Evolutionary conservation across 2,797 vertebrate genomes (phyloP), one percentile per base, ranked within the genome.

Genomic region (Melanotaenia nigrans): DNA sequence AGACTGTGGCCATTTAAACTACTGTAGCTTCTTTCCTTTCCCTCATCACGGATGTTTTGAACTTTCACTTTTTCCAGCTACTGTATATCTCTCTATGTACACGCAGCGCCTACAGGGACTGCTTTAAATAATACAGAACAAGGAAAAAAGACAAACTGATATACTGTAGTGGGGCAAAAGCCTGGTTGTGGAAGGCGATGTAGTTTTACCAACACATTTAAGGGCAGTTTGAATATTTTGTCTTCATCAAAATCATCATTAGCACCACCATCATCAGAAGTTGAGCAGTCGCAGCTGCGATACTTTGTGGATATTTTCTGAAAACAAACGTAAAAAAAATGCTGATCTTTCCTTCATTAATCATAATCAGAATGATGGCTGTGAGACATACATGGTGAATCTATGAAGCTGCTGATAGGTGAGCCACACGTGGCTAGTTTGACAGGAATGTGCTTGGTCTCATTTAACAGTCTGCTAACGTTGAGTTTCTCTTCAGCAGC

Each of bases 391-490:
- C 78, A 83, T 36, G 73, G 67, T 61, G 78, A 75, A 56, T 75
- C 59, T n/a, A 60, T 81, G 73, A 78, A 11, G 35, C 75, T 69
- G 71, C 59, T 63, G 73, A 78, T 54, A 33, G 35, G 33, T 1
- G 55, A 74, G 75, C 75, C 78, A 60, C 25, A 56, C 59, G 76
- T 16, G 61, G 77, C 75, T 60, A 62, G 36, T 73, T 53, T 72
- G 79, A 84, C 79, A 81, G 84, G 71, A 84, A 88, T 93, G 91
- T 92, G 92, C 92, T 93, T 90, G 89, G 89, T 92, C 87, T 91
- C 87, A 83, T 76, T 82, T 80, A 80, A 88, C 82, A 82, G 88
- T 87, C 85, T 71, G 54, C 79, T 79, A 65, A 73, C 71, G 71
- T 75, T 57, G 57, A 70, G 61, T 81, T 69, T 81, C 78, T 82